These are phyloP conservation scores for Lamellibrachia satsuma DNA, from an alignment of 2,888 invertebrate species.

Conservation along the genomic window DNA sequence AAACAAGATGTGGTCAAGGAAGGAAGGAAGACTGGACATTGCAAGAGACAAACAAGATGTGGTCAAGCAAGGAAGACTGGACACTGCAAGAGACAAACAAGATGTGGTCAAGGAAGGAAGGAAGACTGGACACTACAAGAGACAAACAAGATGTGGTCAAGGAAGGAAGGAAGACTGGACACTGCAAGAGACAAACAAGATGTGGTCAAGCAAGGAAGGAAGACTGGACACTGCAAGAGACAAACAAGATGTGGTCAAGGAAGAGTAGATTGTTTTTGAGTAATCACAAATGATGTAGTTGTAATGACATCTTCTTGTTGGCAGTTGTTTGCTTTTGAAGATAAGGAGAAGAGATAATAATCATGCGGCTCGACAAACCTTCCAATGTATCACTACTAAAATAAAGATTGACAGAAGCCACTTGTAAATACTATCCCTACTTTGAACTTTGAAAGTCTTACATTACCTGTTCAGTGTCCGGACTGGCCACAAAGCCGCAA, in stretches of 20 bases:
- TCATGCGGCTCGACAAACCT: too few species aligned
- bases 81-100: too few species aligned
- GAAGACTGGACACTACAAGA: too few species aligned
- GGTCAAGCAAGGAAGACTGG: too few species aligned
- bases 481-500: slow-evolving; percentile 54
- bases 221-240: too few species aligned
- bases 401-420: too few species aligned
- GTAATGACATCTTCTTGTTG: background rate
- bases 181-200: background rate
- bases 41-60: slow-evolving; percentile 43
- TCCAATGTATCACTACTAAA: too few species aligned
- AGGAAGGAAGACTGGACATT: slow-evolving; percentile 89
- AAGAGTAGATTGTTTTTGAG: background rate
- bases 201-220: background rate
- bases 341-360: too few species aligned
- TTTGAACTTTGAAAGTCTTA: background rate
- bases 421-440: too few species aligned
- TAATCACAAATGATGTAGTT: background rate
- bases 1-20: slow-evolving; percentile 86
- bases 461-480: slow-evolving; percentile 35
- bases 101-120: slow-evolving; percentile 28
- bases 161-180: too few species aligned
- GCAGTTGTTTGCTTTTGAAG: too few species aligned
- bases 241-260: background rate
- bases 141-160: background rate